phyloP scores from a whole-genome alignment of 2,888 invertebrate genomes.

The Cephus pygmeus region DNA sequence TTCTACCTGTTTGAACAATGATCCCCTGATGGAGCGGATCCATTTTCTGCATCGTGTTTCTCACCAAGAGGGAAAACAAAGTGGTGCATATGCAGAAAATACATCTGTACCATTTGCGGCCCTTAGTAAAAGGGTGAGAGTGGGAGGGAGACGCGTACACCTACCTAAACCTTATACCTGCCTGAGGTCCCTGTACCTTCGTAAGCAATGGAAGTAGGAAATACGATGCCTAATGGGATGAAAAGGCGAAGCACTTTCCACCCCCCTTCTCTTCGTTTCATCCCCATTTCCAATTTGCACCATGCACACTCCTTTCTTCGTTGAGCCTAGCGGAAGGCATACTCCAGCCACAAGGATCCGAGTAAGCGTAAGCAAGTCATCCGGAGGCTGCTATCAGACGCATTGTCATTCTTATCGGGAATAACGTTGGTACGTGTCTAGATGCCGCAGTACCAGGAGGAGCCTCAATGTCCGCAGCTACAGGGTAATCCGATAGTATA shows the following conservation, averaged over 20 bases:
- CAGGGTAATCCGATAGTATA: background rate
- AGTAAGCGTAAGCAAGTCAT: slow-evolving; percentile 14
- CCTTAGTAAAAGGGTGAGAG: background rate
- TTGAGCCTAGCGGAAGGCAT: background rate
- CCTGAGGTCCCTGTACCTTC: background rate
- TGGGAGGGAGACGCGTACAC: background rate
- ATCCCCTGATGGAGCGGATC: background rate
- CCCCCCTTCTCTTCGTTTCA: background rate
- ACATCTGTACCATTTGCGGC: background rate
- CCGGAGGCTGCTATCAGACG: slow-evolving; percentile 29
- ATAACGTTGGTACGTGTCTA: slow-evolving; percentile 32
- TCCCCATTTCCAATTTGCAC: background rate
- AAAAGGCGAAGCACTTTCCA: slow-evolving; percentile 28
- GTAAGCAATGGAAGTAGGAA: background rate
- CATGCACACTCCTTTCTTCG: background rate
- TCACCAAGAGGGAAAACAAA: background rate
- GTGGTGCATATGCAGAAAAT: background rate
- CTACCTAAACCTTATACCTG: background rate
- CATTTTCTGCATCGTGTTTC: background rate
- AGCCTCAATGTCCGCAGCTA: background rate
- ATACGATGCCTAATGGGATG: slow-evolving; percentile 15
- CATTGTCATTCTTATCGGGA: slow-evolving; percentile 44
- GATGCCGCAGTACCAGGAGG: background rate
- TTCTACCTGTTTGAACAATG: background rate
- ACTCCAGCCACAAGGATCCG: background rate